phyloP scores from a whole-genome alignment of 2,797 vertebrate genomes.

The Chaetodon trifasciatus region DNA sequence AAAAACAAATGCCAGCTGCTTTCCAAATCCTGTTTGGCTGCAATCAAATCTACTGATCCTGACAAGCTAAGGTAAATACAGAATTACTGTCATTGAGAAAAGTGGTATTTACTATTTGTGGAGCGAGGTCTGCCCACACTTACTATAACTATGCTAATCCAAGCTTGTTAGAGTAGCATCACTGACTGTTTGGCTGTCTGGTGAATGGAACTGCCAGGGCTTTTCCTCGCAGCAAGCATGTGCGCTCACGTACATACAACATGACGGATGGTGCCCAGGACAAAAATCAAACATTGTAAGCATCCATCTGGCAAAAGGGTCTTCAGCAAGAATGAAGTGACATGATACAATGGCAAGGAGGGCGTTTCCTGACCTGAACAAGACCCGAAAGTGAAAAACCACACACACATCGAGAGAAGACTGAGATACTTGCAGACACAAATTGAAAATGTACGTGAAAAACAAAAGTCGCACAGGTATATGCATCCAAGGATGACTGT shows the following conservation, averaged over 20 bases:
- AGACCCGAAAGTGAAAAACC: not conserved
- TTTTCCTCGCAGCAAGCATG: slow-evolving; percentile 1
- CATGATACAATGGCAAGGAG: not conserved
- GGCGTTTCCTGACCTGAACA: not conserved
- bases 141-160: slow-evolving; percentile 60
- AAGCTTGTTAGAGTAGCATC: slow-evolving; percentile 29
- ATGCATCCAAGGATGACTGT: not conserved
- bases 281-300: not conserved
- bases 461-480: not conserved
- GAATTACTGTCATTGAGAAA: slow-evolving; percentile 60
- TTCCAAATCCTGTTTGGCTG: slow-evolving; percentile 59
- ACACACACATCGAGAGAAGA: not conserved
- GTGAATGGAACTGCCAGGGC: slow-evolving; percentile 10
- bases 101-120: slow-evolving; percentile 58
- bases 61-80: slow-evolving; percentile 52
- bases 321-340: not conserved
- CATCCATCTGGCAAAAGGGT: not conserved
- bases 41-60: slow-evolving; percentile 66
- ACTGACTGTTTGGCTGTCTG: slow-evolving; percentile 10
- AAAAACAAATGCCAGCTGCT: slow-evolving; percentile 56
- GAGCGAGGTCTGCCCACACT: slow-evolving; percentile 46
- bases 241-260: not conserved
- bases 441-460: not conserved
- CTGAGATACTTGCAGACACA: not conserved
- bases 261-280: not conserved